Evolutionary conservation across 2,888 invertebrate genomes (phyloP).

Genomic region (Aelia acuminata): DNA sequence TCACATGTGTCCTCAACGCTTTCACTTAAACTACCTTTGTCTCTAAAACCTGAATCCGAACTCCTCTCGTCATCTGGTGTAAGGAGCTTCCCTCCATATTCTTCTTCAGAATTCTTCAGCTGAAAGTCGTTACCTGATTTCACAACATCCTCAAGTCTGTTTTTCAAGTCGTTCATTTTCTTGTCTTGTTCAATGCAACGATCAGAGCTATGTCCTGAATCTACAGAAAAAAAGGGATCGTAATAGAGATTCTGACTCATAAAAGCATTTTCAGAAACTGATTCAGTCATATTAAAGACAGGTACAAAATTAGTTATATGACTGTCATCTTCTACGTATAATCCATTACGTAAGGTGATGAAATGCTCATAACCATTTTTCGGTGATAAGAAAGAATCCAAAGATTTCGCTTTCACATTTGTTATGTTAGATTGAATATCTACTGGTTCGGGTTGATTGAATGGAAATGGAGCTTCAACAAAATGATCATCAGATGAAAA

Average conservation of each 20-base stretch:
- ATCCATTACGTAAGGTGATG: conserved; percentile 46
- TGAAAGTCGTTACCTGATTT: conserved; percentile 66
- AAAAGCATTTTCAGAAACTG: conserved; percentile 61
- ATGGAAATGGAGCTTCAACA: conserved; percentile 53
- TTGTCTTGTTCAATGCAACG: conserved; percentile 63
- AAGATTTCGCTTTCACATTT: conserved; percentile 60
- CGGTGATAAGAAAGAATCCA: conserved; percentile 60
- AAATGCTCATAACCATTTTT: conserved; percentile 60
- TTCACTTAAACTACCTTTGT: conserved; percentile 70
- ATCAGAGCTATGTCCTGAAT: conserved; percentile 66
- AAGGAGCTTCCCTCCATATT: conserved; percentile 70
- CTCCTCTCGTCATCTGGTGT: conserved; percentile 72
- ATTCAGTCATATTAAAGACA: conserved; percentile 62
- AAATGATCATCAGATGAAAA: conserved; percentile 48
- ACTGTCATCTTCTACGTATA: conserved; percentile 38
- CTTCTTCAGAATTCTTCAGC: conserved; percentile 68
- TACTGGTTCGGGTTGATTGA: conserved; percentile 46
- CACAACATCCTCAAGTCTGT: conserved; percentile 66
- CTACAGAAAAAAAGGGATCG: conserved; percentile 63
- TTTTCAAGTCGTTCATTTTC: conserved; percentile 66
- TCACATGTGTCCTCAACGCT: conserved; percentile 68
- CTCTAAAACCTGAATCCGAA: conserved; percentile 72
- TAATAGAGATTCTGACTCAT: conserved; percentile 58
- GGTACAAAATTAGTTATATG: conserved; percentile 54
- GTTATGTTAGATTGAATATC: background rate